Conservation (phyloP, 2,888 invertebrate genomes). For the Philaethria dido region DNA sequence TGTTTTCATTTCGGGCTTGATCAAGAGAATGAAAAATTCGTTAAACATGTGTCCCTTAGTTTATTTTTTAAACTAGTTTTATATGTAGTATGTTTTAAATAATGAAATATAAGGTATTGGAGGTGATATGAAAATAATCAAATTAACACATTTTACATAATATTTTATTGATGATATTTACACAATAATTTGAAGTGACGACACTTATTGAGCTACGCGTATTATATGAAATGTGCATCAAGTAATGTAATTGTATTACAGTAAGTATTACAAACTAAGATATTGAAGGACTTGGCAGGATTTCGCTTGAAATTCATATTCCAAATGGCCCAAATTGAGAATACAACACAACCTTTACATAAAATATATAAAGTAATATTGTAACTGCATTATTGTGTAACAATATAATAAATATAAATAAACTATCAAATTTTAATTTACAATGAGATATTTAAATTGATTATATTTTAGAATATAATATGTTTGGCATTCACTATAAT, state of each 20-base stretch:
- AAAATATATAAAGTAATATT: conserved; percentile 59
- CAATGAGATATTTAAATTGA: conserved; percentile 39
- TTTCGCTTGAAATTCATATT: conserved; percentile 76
- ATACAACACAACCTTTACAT: conserved; percentile 63
- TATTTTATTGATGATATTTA: conserved; percentile 83
- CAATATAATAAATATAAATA: conserved; percentile 50
- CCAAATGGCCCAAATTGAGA: conserved; percentile 57
- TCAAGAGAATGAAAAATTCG: no score
- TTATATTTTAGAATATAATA: conserved; percentile 45
- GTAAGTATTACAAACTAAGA: conserved; percentile 58
- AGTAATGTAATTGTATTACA: conserved; percentile 78
- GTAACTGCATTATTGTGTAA: conserved; percentile 45
- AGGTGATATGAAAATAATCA: conserved; percentile 49
- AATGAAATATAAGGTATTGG: neutral
- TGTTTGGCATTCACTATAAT: conserved; percentile 68
- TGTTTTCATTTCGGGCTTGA: no score
- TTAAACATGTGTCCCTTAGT: no score
- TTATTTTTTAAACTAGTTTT: no score
- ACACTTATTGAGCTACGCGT: conserved; percentile 82
- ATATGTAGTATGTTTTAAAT: no score
- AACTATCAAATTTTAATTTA: conserved; percentile 37
- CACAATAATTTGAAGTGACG: conserved; percentile 80
- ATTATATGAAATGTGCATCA: conserved; percentile 81
- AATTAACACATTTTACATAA: conserved; percentile 80
- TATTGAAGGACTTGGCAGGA: conserved; percentile 75